Percentiles rank a stretch among this genome's conserved stretches.
These are phyloP conservation scores for Blennius ocellaris DNA, from an alignment of 2,113 vertebrate genomes.

Conservation along the genomic window DNA sequence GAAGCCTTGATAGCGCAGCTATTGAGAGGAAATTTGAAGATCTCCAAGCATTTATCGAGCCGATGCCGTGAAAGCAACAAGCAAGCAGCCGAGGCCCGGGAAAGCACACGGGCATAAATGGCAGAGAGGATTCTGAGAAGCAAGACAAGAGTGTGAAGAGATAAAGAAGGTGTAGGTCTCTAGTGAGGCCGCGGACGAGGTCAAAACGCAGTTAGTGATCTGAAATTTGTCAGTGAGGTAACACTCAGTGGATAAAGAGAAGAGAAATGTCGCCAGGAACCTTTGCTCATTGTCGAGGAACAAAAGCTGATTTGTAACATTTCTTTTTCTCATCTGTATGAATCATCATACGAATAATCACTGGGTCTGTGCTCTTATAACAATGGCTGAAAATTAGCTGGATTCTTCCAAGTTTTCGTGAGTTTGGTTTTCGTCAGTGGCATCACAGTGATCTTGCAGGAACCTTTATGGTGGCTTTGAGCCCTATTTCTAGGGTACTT, in stretches of 20 bases:
- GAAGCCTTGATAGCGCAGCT: not conserved
- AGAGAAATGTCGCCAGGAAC: not conserved
- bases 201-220: not conserved
- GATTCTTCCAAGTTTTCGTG: conserved; percentile 38
- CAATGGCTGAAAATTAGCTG: conserved; percentile 43
- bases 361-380: conserved; percentile 40
- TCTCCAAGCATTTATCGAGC: not conserved
- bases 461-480: conserved; percentile 5
- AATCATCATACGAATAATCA: too few relatives aligned
- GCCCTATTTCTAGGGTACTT: too few relatives aligned
- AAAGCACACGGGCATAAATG: not conserved
- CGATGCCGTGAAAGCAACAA: not conserved
- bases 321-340: conserved; percentile 24
- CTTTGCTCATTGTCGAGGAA: too few relatives aligned
- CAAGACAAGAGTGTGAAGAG: not conserved
- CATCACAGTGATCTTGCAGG: conserved; percentile 20
- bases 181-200: too few relatives aligned
- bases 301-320: not conserved
- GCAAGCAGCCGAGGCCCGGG: not conserved
- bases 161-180: not conserved
- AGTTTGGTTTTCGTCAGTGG: too few relatives aligned
- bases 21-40: conserved; percentile 1
- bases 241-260: not conserved
- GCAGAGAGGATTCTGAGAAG: not conserved
- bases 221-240: not conserved